Evolutionary conservation across 2,888 invertebrate genomes (phyloP).

Genomic region (Zygaena filipendulae): DNA sequence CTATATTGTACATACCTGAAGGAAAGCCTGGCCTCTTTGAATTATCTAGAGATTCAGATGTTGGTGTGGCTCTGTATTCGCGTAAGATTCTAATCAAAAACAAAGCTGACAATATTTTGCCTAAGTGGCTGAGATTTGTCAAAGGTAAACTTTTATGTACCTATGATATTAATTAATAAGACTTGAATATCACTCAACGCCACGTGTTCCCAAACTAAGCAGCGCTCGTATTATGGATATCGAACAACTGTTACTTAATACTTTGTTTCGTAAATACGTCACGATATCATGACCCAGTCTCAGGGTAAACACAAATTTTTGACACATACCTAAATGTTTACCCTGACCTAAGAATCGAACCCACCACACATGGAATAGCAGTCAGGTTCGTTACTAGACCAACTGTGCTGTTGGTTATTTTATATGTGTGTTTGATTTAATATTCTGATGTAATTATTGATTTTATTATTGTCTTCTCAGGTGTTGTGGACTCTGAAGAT

Average conservation of each 20-base stretch:
- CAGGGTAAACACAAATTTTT: background rate
- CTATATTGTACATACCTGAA: slow-evolving; percentile 94
- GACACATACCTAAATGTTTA: background rate
- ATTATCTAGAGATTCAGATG: slow-evolving; percentile 84
- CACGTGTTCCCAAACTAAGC: too few relatives aligned
- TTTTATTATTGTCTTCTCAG: slow-evolving; percentile 44
- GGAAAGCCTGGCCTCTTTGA: slow-evolving; percentile 93
- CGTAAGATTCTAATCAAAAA: slow-evolving; percentile 93
- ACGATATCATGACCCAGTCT: too few relatives aligned
- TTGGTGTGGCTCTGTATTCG: slow-evolving; percentile 91
- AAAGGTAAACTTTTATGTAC: slow-evolving; percentile 71
- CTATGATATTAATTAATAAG: background rate
- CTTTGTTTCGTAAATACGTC: too few relatives aligned
- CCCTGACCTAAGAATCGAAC: too few relatives aligned
- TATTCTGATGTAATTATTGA: too few relatives aligned
- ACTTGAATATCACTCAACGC: background rate
- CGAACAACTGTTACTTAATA: too few relatives aligned
- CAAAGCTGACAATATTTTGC: slow-evolving; percentile 89
- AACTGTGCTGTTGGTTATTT: too few relatives aligned
- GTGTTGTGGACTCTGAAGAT: slow-evolving; percentile 98
- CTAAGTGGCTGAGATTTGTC: slow-evolving; percentile 95
- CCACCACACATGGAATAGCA: too few relatives aligned
- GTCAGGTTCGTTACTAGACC: too few relatives aligned
- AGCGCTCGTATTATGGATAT: too few relatives aligned
- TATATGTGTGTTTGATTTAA: slow-evolving; percentile 2